Conservation (phyloP, 1,140 invertebrate genomes). For the Harlomillsia oculata region DNA sequence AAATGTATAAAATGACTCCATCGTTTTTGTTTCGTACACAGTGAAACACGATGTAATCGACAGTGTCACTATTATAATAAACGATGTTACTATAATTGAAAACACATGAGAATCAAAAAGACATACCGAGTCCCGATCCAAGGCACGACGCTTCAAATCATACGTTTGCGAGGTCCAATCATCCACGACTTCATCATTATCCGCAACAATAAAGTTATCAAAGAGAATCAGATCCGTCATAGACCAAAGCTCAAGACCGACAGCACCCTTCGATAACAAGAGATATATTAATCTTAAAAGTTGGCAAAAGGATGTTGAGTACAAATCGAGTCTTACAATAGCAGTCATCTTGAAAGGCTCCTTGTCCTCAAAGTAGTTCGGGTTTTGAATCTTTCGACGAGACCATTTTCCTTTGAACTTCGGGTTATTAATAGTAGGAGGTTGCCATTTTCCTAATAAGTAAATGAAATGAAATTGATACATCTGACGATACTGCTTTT, state of each 20-base stretch:
- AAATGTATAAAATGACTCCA: too few relatives aligned
- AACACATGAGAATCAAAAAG: neutral
- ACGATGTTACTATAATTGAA: conserved; percentile 1
- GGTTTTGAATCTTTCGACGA: conserved; percentile 77
- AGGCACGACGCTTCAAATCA: conserved; percentile 68
- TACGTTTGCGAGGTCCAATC: conserved; percentile 76
- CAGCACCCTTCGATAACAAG: conserved; percentile 56
- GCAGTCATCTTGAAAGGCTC: conserved; percentile 82
- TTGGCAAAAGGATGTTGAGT: conserved; percentile 35
- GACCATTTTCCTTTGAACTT: conserved; percentile 91
- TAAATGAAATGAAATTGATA: conserved; percentile 1
- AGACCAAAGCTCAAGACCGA: conserved; percentile 96
- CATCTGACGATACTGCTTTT: too few relatives aligned
- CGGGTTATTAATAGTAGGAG: conserved; percentile 84
- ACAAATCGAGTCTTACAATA: too few relatives aligned
- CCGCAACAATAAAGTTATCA: conserved; percentile 90
- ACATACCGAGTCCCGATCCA: conserved; percentile 62
- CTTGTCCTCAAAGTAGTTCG: conserved; percentile 84
- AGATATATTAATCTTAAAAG: conserved; percentile 3
- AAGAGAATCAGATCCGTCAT: conserved; percentile 90
- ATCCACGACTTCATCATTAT: conserved; percentile 65
- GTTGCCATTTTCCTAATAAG: conserved; percentile 56
- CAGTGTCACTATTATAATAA: too few relatives aligned
- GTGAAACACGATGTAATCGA: too few relatives aligned
- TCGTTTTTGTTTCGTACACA: too few relatives aligned